A percentile compares a stretch with the other conserved stretches of the same genome.
phyloP scores from a whole-genome alignment of 2,888 invertebrate genomes.

The Merodon equestris region DNA sequence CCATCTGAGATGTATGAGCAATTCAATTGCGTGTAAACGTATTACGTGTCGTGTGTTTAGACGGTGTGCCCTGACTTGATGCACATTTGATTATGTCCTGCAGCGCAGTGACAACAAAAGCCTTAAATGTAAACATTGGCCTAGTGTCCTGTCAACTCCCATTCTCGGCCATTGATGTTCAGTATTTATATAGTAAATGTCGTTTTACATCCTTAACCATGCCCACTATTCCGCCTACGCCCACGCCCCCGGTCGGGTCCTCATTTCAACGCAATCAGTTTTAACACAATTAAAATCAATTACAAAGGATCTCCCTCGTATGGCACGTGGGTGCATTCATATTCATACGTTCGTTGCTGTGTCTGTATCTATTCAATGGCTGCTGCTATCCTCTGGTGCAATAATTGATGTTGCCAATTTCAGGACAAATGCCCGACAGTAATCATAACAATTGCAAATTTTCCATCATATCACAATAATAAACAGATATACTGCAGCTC shows the following conservation, averaged over 20 bases:
- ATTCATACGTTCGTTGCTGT: slow-evolving; percentile 1
- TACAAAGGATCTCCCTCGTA: slow-evolving; percentile 43
- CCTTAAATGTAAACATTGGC: neutral
- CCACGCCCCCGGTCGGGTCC: slow-evolving; percentile 6
- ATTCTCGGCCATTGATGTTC: no score
- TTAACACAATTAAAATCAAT: slow-evolving; percentile 65
- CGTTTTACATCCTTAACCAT: no score
- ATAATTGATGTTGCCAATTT: slow-evolving; percentile 65
- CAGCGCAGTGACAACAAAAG: neutral
- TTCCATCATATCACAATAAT: slow-evolving; percentile 60
- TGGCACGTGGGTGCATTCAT: slow-evolving; percentile 14
- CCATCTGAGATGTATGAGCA: no score
- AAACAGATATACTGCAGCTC: slow-evolving; percentile 32
- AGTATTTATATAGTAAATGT: no score
- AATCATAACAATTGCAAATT: slow-evolving; percentile 66
- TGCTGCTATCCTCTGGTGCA: slow-evolving; percentile 29
- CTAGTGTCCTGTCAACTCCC: no score
- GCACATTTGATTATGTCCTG: neutral
- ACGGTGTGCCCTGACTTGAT: no score
- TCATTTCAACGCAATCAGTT: slow-evolving; percentile 51
- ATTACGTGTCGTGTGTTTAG: no score
- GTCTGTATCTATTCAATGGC: slow-evolving; percentile 4
- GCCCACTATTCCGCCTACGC: no score
- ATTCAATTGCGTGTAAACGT: no score
- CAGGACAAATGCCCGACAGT: slow-evolving; percentile 65